Evolutionary conservation across 2,888 invertebrate species (phyloP).

Genomic region (Nomada fucata): DNA sequence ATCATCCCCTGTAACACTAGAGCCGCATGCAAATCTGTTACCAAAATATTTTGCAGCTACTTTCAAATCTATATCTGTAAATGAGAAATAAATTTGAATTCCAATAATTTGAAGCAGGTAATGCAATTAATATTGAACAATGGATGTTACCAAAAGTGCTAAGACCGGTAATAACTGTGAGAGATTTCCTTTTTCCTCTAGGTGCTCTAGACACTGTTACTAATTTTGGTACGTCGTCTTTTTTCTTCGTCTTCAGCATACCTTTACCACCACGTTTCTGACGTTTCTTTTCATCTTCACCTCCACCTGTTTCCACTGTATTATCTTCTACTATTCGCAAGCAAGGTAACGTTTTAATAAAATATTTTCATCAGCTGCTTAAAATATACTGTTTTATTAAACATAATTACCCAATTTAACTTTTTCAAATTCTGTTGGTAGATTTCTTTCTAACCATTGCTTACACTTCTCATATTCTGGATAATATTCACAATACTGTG

Average conservation of each 20-base stretch:
- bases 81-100: conserved; percentile 26
- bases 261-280: conserved; percentile 99
- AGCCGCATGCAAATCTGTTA: conserved; percentile 99
- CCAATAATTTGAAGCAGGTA: neutral
- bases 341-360: neutral
- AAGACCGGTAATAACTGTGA: conserved; percentile 98
- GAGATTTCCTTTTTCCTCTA: conserved; percentile 99
- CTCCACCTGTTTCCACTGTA: conserved; percentile 88
- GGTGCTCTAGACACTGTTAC: conserved; percentile 95
- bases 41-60: conserved; percentile 99
- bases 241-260: conserved; percentile 97
- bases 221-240: conserved; percentile 94
- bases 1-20: conserved; percentile 99
- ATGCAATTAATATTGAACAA: neutral
- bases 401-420: conserved; percentile 88
- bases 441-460: conserved; percentile 96
- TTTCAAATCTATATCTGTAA: conserved; percentile 97
- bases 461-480: conserved; percentile 99
- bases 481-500: conserved; percentile 98
- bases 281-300: conserved; percentile 96
- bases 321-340: conserved; percentile 82
- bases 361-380: neutral
- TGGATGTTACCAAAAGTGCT: conserved; percentile 92
- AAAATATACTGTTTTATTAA: neutral
- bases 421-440: conserved; percentile 97